phyloP scores from a whole-genome alignment of 1,140 invertebrate species.

The Macrosteles quadrilineatus region DNA sequence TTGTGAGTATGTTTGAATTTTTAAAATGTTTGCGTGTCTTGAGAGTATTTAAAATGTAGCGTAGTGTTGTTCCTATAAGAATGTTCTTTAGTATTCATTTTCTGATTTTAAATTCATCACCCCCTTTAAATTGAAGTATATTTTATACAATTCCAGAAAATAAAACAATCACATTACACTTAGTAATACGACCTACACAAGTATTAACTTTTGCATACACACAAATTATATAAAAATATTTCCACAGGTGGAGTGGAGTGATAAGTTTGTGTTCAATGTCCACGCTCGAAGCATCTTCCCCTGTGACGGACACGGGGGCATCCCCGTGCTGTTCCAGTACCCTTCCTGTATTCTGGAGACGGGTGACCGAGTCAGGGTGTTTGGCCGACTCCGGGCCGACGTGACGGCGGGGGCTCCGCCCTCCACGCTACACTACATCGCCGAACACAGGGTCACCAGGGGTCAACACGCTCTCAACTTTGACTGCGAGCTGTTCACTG shows the following conservation, averaged over 20 bases:
- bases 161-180: too few relatives aligned
- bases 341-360: conserved; percentile 72
- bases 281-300: conserved; percentile 77
- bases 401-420: conserved; percentile 63
- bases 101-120: too few relatives aligned
- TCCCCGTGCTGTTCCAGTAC: conserved; percentile 77
- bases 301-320: conserved; percentile 65
- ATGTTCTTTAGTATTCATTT: too few relatives aligned
- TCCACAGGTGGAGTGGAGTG: conserved; percentile 75
- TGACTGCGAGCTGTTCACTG: conserved; percentile 78
- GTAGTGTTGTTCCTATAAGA: too few relatives aligned
- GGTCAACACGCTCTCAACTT: conserved; percentile 74
- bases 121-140: too few relatives aligned
- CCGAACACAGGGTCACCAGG: conserved; percentile 61
- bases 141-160: too few relatives aligned
- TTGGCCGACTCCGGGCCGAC: conserved; percentile 65
- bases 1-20: too few relatives aligned
- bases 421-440: conserved; percentile 63
- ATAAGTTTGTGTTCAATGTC: conserved; percentile 79
- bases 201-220: too few relatives aligned
- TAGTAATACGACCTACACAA: too few relatives aligned
- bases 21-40: too few relatives aligned
- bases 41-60: too few relatives aligned
- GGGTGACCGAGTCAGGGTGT: conserved; percentile 73
- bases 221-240: too few relatives aligned